Conservation (phyloP, 2,113 vertebrate species). For the Ploceus nigricollis region DNA sequence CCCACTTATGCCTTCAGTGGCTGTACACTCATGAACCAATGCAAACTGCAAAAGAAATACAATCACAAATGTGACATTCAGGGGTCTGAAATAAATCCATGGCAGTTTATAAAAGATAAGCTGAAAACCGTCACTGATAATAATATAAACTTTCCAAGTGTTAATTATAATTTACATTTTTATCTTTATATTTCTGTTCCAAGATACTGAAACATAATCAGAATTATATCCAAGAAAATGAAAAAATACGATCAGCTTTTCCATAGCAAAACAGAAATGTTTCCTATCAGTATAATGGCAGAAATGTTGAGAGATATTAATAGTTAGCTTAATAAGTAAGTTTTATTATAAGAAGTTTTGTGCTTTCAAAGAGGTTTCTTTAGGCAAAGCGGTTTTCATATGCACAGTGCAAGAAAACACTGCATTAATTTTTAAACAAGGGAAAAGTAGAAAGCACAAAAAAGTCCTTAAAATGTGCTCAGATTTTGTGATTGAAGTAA, state of each 20-base stretch:
- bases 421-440: slow-evolving; percentile 19
- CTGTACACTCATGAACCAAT: slow-evolving; percentile 83
- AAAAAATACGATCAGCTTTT: not conserved
- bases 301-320: not conserved
- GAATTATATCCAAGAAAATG: not conserved
- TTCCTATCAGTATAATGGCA: not conserved
- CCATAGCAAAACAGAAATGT: not conserved
- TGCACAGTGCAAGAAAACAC: not conserved
- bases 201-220: not conserved
- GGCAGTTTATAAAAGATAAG: not conserved
- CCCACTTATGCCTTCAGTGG: slow-evolving; percentile 70
- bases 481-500: not conserved
- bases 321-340: not conserved
- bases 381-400: not conserved
- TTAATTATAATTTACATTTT: not conserved
- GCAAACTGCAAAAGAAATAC: slow-evolving; percentile 79
- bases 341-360: not conserved
- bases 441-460: not conserved
- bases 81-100: not conserved
- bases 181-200: not conserved
- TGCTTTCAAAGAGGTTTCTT: slow-evolving; percentile 1
- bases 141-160: not conserved
- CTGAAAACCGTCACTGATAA: not conserved
- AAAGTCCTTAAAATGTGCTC: not conserved
- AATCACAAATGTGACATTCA: not conserved